Percentiles rank a stretch among this genome's conserved stretches.
These are phyloP conservation scores for Betta splendens DNA, from an alignment of 2,797 vertebrate genomes.

Conservation along the genomic window DNA sequence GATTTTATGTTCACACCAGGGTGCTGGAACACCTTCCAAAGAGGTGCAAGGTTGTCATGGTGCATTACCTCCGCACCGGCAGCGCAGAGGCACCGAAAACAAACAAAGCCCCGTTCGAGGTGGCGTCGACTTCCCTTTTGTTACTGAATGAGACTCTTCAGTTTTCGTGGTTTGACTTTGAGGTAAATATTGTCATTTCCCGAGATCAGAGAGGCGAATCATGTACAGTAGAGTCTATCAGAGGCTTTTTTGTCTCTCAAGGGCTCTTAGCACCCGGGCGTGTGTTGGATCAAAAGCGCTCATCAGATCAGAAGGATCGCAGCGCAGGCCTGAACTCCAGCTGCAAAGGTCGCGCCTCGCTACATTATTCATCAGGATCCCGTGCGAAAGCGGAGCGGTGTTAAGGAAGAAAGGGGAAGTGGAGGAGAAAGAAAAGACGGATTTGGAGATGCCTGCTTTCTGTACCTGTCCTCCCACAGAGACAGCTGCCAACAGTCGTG, in stretches of 20 bases:
- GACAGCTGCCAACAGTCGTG: conserved; percentile 43
- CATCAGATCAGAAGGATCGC: conserved; percentile 64
- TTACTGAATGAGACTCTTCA: neutral
- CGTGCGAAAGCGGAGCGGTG: conserved; percentile 47
- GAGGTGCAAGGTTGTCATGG: conserved; percentile 41
- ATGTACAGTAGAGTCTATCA: conserved; percentile 42
- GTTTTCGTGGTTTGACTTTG: conserved; percentile 42
- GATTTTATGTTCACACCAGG: conserved; percentile 43
- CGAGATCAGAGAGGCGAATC: conserved; percentile 50
- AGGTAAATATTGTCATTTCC: conserved; percentile 56
- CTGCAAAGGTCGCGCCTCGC: conserved; percentile 74
- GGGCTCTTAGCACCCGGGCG: conserved; percentile 47
- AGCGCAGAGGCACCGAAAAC: conserved; percentile 24
- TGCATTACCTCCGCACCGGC: conserved; percentile 27
- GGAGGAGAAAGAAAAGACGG: conserved; percentile 35
- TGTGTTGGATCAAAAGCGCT: conserved; percentile 71
- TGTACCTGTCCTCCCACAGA: conserved; percentile 46
- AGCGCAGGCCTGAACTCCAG: conserved; percentile 64
- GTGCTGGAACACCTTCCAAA: conserved; percentile 34
- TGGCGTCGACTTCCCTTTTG: neutral
- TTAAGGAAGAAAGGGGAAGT: conserved; percentile 37
- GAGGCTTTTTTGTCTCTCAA: conserved; percentile 23
- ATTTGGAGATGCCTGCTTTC: conserved; percentile 51
- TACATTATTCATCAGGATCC: conserved; percentile 79
- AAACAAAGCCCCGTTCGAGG: conserved; percentile 32